Evolutionary conservation across 2,113 vertebrate genomes (phyloP), one percentile per base, ranked within the genome.

Genomic region (crab-eating macaque (Macaca fascicularis)): DNA sequence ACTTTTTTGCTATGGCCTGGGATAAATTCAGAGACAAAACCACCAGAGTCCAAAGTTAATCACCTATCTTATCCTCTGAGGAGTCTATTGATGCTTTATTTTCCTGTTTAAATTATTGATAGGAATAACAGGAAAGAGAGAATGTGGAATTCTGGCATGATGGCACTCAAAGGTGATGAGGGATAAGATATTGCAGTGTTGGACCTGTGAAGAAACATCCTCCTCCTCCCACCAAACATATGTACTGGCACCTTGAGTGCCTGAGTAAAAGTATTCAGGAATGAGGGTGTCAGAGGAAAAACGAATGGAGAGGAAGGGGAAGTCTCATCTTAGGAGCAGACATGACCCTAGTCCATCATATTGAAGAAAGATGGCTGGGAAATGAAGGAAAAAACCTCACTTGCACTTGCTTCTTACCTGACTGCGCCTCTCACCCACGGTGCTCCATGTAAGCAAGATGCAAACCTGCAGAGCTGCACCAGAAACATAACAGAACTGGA

Each of bases 151-250:
- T 89, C 70, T 4, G 30, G 40, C 20, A 5, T 16, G 25, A 40
- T 7, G 32, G 25, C 6, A 9, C 35, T 22, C 8, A 35, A 16
- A 13, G 45, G 22, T 1, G 38, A 57, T 1, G 19, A 35, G 30
- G 45, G 13, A n/a, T 7, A 69, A 82, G 40, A 67, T 2, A 6
- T 1, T 2, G 30, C 12, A 55, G 55, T 38, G 19, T 12, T 19
- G 22, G 11, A 32, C 30, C 3, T 9, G 1, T 19, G n/a, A 55
- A 11, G n/a, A 7, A 32, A 43, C 3, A 2, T 25, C 22, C 20
- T 35, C 16, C 52, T 55, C 52, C 19, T 55, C 52, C 4, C 52
- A 55, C 52, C 19, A 8, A 52, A 50, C 40, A 19, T 13, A 25
- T 4, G 8, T 10, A 1, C 25, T 5, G 2, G n/a, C 32, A 59